Percentiles rank a stretch among this genome's conserved stretches.
These are phyloP conservation scores for Crenuchus spilurus DNA, from an alignment of 2,797 vertebrate species.

Conservation along the genomic window DNA sequence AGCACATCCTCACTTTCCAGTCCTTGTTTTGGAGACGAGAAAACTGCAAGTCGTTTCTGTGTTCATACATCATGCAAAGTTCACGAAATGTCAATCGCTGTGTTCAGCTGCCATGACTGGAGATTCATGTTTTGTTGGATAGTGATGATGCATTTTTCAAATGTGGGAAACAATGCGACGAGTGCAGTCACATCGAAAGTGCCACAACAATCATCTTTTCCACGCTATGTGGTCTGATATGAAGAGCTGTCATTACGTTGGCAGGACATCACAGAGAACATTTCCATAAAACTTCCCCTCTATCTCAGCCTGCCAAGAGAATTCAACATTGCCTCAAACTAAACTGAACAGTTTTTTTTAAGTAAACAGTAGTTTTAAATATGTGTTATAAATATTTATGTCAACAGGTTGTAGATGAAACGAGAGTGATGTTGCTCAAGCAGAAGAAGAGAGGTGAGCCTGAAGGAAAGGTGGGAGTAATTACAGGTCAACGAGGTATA, in stretches of 20 bases:
- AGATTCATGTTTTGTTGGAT: too few species aligned
- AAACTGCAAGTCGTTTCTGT: too few species aligned
- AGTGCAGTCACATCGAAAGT: constrained; percentile 2
- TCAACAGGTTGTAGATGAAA: constrained; percentile 9
- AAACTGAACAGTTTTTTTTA: constrained; percentile 25
- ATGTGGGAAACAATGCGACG: background rate
- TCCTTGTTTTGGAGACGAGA: too few species aligned
- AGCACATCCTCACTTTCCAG: too few species aligned
- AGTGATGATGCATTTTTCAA: background rate
- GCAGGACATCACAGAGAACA: constrained; percentile 34
- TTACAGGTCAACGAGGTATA: constrained; percentile 47
- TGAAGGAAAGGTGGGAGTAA: constrained; percentile 50
- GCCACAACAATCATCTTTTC: constrained; percentile 13
- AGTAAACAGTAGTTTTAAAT: constrained; percentile 28
- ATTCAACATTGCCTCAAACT: constrained; percentile 14
- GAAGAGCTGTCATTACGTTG: constrained; percentile 27
- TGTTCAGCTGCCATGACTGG: too few species aligned
- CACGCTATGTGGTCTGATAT: constrained; percentile 22
- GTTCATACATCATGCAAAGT: too few species aligned
- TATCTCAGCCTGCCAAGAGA: constrained; percentile 39
- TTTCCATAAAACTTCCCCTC: constrained; percentile 22
- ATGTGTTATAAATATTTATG: constrained; percentile 6
- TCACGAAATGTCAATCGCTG: too few species aligned
- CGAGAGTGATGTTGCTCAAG: background rate
- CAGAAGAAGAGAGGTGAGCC: constrained; percentile 34